Conservation (phyloP, 2,888 invertebrate species). For the Luperina testacea region DNA sequence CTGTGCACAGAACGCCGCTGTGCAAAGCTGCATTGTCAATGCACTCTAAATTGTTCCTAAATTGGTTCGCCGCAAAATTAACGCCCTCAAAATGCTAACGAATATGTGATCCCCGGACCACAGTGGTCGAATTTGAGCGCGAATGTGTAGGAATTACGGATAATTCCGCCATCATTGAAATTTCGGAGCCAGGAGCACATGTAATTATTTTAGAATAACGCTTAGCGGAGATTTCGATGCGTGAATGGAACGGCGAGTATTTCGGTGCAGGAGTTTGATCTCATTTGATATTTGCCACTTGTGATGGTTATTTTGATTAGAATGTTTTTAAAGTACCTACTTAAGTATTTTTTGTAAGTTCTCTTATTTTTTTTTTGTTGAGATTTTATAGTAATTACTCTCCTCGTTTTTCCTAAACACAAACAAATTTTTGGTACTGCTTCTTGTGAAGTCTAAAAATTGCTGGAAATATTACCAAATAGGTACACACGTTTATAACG, state of each 20-base stretch:
- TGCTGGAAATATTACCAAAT: neutral
- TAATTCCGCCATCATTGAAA: conserved; percentile 56
- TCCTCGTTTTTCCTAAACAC: neutral
- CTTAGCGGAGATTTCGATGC: conserved; percentile 1
- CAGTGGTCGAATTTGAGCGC: conserved; percentile 58
- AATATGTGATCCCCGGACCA: conserved; percentile 67
- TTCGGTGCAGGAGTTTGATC: neutral
- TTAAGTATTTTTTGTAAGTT: neutral
- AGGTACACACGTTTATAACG: neutral
- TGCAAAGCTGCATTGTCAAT: conserved; percentile 50
- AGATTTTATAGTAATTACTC: neutral
- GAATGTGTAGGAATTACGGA: conserved; percentile 59
- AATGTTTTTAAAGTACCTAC: neutral
- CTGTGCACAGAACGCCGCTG: conserved; percentile 8
- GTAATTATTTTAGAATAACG: conserved; percentile 53
- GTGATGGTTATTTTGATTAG: neutral
- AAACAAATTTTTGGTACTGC: neutral
- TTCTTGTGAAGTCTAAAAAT: neutral
- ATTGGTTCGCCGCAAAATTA: conserved; percentile 73
- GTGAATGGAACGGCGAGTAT: neutral
- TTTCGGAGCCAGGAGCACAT: conserved; percentile 30
- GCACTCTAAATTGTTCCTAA: conserved; percentile 68
- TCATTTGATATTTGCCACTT: neutral
- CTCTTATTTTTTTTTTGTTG: neutral
- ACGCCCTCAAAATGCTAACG: conserved; percentile 72